A percentile compares a stretch with the other conserved stretches of the same genome.
phyloP scores from a whole-genome alignment of 2,797 vertebrate species.

The Coendou prehensilis region DNA sequence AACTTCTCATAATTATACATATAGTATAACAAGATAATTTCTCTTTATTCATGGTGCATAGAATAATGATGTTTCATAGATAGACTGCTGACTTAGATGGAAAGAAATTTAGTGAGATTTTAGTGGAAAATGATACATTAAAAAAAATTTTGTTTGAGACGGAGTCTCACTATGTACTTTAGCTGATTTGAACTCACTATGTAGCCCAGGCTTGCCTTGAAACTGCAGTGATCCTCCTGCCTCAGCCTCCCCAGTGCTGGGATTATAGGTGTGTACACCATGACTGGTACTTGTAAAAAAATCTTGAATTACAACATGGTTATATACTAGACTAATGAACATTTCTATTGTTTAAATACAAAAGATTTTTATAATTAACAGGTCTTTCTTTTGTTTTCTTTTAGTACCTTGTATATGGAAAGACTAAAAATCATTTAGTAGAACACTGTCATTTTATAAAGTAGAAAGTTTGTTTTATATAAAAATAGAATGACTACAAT shows the following conservation, averaged over 20 bases:
- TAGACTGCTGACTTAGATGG: neutral
- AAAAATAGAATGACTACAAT: neutral
- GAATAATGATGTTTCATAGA: neutral
- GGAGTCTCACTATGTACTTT: neutral
- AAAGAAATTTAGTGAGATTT: neutral
- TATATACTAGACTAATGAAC: neutral
- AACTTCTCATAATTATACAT: neutral
- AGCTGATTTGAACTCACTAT: neutral
- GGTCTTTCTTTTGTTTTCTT: neutral
- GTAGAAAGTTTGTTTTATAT: slow-evolving; percentile 14
- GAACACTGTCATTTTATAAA: neutral
- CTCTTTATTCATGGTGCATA: neutral
- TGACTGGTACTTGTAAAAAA: neutral
- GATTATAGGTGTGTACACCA: neutral
- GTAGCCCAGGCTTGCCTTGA: neutral
- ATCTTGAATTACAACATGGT: neutral
- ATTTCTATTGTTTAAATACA: neutral
- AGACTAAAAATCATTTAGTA: neutral
- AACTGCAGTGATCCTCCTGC: neutral
- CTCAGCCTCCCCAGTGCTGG: neutral
- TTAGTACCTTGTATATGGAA: neutral
- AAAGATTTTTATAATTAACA: neutral
- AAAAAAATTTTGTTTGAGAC: neutral
- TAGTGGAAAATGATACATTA: neutral
- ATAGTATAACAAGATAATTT: neutral